Percentiles rank a stretch among this genome's conserved stretches.
Conservation (phyloP, 2,113 vertebrate species). For the Phyllopteryx taeniolatus region DNA sequence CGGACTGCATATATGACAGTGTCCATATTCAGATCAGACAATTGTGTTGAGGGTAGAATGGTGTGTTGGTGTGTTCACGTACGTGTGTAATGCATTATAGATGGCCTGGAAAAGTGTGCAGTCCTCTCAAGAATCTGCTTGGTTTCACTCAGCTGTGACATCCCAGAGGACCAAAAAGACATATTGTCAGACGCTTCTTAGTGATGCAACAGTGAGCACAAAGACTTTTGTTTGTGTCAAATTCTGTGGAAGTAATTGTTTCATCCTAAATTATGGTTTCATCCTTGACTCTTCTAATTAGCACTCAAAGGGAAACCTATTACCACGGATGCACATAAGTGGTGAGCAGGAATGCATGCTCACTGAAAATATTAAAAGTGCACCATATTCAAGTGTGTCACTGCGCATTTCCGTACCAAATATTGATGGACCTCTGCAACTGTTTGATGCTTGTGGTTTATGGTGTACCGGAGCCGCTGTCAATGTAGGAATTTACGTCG, state of each 20-base stretch:
- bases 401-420: too few species aligned
- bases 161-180: constrained; percentile 16
- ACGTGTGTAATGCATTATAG: constrained; percentile 40
- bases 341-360: too few species aligned
- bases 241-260: neutral
- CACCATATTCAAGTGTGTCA: too few species aligned
- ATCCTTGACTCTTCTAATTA: too few species aligned
- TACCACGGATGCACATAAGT: too few species aligned
- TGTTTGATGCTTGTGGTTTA: too few species aligned
- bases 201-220: neutral
- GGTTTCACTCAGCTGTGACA: constrained; percentile 22
- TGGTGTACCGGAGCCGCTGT: too few species aligned
- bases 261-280: neutral
- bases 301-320: too few species aligned
- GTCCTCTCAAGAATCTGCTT: constrained; percentile 9
- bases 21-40: constrained; percentile 17
- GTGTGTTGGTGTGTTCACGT: constrained; percentile 17
- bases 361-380: too few species aligned
- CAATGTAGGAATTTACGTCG: too few species aligned
- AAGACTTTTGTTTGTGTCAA: neutral
- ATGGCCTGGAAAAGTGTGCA: constrained; percentile 18
- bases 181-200: neutral
- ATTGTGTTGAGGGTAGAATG: constrained; percentile 9
- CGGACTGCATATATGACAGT: constrained; percentile 35
- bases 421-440: too few species aligned